Base-by-base conservation (phyloP, 2,113 vertebrate species). In the Coracopsis vasa region DNA sequence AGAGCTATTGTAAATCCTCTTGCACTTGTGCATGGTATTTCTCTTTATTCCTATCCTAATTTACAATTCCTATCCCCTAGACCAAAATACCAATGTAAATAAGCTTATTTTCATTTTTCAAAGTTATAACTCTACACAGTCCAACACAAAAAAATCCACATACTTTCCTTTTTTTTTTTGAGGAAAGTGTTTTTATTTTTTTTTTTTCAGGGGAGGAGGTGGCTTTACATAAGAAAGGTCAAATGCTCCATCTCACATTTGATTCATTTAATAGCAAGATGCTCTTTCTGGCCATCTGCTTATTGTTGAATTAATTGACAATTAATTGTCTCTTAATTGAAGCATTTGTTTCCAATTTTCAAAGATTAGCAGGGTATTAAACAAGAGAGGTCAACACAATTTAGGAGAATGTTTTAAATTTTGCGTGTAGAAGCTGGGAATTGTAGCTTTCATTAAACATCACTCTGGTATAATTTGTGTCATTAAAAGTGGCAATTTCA, bases 401-500 rank as follows among this genome's bases (percentile, higher is more conserved):
- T 96, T 96, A 95, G 88, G 74, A 48, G 92, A 95, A 91, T 67
- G 81, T 65, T 97, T 95, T 95, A 96, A 93, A 92, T 96, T 97
- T 96, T 97, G 95, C 18, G 16, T 93, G 54, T 79, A 96, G 93
- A 88, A 91, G 66, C 89, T 97, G 94, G 91, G 97, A 95, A 97
- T 97, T 97, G 96, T 67, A 91, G 89, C 88, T 97, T 96, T 96
- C 96, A 97, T 97, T 97, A 97, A 94, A 95, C 92, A 91, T 96
- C 96, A 95, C 87, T 95, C 91, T 71, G 88, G 80, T 95, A 83
- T 97, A 94, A 97, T 97, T 97, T 97, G 95, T 94, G 88, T 96
- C 95, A 97, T 96, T 97, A 97, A 97, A 97, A 96, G 96, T 97
- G 96, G 96, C 84, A 97, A 96, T 97, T 97, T 97, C 94, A 96